Percentiles rank a stretch among this genome's conserved stretches.
phyloP scores from a whole-genome alignment of 2,113 vertebrate species.

The Pelecanus crispus region DNA sequence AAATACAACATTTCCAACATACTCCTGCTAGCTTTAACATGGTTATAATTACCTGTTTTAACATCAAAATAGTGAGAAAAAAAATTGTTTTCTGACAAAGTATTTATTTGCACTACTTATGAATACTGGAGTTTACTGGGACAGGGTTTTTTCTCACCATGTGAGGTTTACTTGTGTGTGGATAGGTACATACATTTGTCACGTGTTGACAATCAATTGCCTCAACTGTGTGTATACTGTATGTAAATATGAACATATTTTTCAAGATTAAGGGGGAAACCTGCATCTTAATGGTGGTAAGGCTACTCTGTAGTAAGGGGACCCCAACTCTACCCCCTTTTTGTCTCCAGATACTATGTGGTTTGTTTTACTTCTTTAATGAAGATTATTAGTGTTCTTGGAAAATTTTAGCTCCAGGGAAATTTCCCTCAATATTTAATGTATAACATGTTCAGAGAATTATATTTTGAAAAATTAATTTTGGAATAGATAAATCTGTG shows the following conservation, averaged over 20 bases:
- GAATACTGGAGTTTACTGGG: conserved; percentile 64
- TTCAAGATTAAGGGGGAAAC: conserved; percentile 37
- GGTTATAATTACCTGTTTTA: conserved; percentile 19
- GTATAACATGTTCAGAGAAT: conserved; percentile 45
- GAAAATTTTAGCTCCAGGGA: conserved; percentile 44
- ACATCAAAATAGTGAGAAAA: conserved; percentile 48
- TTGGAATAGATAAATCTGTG: conserved; percentile 51
- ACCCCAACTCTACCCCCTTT: conserved; percentile 24
- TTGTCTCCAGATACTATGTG: conserved; percentile 31
- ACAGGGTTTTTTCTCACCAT: conserved; percentile 55
- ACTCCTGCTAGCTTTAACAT: conserved; percentile 48
- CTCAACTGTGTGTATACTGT: conserved; percentile 65
- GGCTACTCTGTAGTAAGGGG: conserved; percentile 26
- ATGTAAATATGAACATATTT: conserved; percentile 63
- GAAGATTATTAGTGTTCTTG: conserved; percentile 46
- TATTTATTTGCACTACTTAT: conserved; percentile 70
- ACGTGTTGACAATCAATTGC: conserved; percentile 66
- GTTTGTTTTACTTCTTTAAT: conserved; percentile 38
- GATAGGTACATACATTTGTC: conserved; percentile 64
- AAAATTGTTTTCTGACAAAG: conserved; percentile 18
- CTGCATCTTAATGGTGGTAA: conserved; percentile 51
- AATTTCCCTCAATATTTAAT: conserved; percentile 42
- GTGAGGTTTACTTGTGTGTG: conserved; percentile 61
- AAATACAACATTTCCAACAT: conserved; percentile 33
- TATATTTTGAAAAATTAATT: conserved; percentile 51